Conservation (phyloP, 2,888 invertebrate species). For the Xanthia icteritia region DNA sequence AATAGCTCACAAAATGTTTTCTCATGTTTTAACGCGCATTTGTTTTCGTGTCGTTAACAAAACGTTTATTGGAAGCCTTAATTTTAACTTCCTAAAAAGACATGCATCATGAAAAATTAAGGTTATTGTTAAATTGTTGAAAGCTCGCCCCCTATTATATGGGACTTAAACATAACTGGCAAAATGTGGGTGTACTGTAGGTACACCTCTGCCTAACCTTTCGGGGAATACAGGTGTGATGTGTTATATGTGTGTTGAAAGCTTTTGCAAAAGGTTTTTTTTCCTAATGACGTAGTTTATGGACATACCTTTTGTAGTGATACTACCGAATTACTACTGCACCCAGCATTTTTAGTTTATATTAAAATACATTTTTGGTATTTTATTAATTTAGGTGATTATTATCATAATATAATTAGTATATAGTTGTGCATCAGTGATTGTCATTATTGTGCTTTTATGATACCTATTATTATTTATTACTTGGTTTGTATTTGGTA, state of each 20-base stretch:
- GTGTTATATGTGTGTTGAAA: not conserved
- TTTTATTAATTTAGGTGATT: conserved; percentile 49
- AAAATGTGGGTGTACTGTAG: too few relatives aligned
- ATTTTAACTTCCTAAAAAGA: not conserved
- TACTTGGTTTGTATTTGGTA: conserved; percentile 60
- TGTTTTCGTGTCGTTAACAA: not conserved
- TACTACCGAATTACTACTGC: conserved; percentile 47
- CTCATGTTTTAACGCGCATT: not conserved
- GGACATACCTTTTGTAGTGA: conserved; percentile 55
- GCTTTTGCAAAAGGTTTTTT: not conserved
- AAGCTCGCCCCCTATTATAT: too few relatives aligned
- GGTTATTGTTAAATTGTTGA: not conserved
- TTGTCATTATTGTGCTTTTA: conserved; percentile 62
- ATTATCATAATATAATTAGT: conserved; percentile 43
- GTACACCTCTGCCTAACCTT: too few relatives aligned
- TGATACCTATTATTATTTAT: conserved; percentile 61
- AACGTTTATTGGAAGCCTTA: not conserved
- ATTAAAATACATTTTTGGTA: conserved; percentile 65
- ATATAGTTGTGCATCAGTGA: conserved; percentile 54
- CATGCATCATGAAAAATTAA: not conserved
- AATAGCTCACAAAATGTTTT: not conserved
- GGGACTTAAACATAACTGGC: too few relatives aligned
- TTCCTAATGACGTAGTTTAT: conserved; percentile 53
- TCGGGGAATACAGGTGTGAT: too few relatives aligned
- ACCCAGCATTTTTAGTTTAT: conserved; percentile 62